A percentile compares a stretch with the other conserved stretches of the same genome.
phyloP scores from a whole-genome alignment of 2,113 vertebrate species.

The Cisticola juncidis region DNA sequence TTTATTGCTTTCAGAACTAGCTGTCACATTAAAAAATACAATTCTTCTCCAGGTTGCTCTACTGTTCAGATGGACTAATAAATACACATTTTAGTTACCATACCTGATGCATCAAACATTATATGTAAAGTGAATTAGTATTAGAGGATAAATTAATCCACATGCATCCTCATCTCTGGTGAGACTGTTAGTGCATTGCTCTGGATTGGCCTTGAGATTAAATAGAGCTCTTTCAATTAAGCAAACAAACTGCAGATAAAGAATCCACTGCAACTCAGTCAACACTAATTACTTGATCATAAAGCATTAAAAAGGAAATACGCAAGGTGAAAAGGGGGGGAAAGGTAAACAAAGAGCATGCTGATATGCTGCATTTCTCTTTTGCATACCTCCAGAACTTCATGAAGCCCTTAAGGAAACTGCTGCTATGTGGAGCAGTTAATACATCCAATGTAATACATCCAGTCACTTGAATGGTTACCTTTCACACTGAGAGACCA shows the following conservation, averaged over 20 bases:
- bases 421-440: background rate
- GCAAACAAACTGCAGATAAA: background rate
- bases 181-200: background rate
- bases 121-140: slow-evolving; percentile 40
- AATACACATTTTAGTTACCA: slow-evolving; percentile 17
- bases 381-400: background rate
- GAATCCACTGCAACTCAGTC: background rate
- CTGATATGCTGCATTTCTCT: background rate
- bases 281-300: background rate
- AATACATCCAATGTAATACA: background rate
- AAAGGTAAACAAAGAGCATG: background rate
- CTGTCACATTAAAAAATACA: background rate
- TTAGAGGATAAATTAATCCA: slow-evolving; percentile 37
- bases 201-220: background rate
- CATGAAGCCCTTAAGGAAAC: background rate
- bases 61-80: background rate
- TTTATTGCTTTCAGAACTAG: slow-evolving; percentile 1
- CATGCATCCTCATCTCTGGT: background rate
- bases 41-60: background rate
- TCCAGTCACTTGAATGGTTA: background rate
- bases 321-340: background rate
- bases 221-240: background rate
- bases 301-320: background rate
- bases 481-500: background rate
- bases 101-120: background rate